A percentile compares a stretch with the other conserved stretches of the same genome.
Evolutionary conservation across 2,797 vertebrate species (phyloP).

Genomic region (Centroberyx gerrardi): DNA sequence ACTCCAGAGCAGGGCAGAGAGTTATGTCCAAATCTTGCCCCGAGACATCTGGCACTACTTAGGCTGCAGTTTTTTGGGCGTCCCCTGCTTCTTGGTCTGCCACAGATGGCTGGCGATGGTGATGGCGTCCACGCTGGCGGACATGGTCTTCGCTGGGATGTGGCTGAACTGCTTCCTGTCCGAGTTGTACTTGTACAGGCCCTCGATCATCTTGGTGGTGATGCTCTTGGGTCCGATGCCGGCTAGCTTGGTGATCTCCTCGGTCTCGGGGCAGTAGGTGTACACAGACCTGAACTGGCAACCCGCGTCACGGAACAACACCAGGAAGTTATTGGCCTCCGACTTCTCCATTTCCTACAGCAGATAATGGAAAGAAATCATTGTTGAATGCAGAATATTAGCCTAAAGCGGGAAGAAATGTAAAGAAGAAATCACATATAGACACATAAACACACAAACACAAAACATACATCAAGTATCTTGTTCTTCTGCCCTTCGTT

Average conservation of each 20-base stretch:
- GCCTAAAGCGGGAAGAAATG: not conserved
- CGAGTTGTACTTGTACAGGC: slow-evolving; percentile 98
- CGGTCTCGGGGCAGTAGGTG: slow-evolving; percentile 93
- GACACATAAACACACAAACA: not conserved
- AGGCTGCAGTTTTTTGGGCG: slow-evolving; percentile 92
- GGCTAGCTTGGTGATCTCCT: slow-evolving; percentile 93
- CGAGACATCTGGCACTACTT: slow-evolving; percentile 79
- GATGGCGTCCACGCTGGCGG: slow-evolving; percentile 96
- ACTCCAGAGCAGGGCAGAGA: slow-evolving; percentile 75
- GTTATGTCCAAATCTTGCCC: slow-evolving; percentile 18
- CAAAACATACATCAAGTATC: slow-evolving; percentile 92
- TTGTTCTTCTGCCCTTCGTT: slow-evolving; percentile 99
- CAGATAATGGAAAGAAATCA: not conserved
- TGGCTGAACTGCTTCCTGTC: slow-evolving; percentile 98
- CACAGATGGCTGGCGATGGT: slow-evolving; percentile 97
- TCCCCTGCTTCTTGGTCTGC: slow-evolving; percentile 96
- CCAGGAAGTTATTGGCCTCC: slow-evolving; percentile 95
- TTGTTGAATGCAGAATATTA: not conserved
- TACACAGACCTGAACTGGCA: slow-evolving; percentile 98
- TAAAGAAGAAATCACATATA: not conserved
- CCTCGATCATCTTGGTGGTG: slow-evolving; percentile 96
- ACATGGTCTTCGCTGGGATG: slow-evolving; percentile 98
- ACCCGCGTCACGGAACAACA: slow-evolving; percentile 96
- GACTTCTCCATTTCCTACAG: slow-evolving; percentile 98
- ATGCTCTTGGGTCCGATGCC: slow-evolving; percentile 96